Evolutionary conservation across 2,113 vertebrate species (phyloP).

Genomic region (Geothlypis trichas): DNA sequence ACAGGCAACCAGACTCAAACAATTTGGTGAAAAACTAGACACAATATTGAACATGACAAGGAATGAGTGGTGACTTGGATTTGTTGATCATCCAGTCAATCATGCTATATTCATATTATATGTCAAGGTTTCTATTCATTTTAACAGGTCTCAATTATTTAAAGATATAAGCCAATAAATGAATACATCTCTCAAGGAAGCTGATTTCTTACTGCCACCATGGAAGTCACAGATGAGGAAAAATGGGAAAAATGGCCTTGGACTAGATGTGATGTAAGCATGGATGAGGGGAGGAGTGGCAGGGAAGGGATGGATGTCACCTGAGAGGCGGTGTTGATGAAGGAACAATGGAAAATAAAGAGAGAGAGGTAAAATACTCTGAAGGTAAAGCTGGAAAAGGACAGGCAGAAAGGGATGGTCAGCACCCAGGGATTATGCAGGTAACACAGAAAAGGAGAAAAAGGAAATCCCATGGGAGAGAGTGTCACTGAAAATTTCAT

Average conservation of each 20-base stretch:
- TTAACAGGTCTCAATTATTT: neutral
- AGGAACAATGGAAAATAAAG: neutral
- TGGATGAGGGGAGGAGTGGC: fast-evolving
- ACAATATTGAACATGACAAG: neutral
- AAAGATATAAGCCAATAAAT: neutral
- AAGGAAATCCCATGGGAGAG: too few relatives aligned
- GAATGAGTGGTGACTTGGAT: neutral
- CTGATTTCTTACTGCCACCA: neutral
- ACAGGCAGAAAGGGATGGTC: neutral
- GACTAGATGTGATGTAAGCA: too few relatives aligned
- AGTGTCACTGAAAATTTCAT: neutral
- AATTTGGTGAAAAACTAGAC: neutral
- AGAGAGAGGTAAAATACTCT: neutral
- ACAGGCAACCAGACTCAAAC: neutral
- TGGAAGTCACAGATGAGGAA: neutral
- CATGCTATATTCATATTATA: neutral
- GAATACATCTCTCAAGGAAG: neutral
- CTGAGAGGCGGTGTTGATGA: too few relatives aligned
- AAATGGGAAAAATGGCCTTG: neutral
- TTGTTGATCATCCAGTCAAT: neutral
- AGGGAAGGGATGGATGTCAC: neutral
- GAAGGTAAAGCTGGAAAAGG: neutral
- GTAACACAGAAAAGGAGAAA: neutral
- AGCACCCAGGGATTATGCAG: neutral
- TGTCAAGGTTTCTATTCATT: neutral